Base-by-base conservation (phyloP, 1,140 invertebrate genomes). In the Ladona fulva region DNA sequence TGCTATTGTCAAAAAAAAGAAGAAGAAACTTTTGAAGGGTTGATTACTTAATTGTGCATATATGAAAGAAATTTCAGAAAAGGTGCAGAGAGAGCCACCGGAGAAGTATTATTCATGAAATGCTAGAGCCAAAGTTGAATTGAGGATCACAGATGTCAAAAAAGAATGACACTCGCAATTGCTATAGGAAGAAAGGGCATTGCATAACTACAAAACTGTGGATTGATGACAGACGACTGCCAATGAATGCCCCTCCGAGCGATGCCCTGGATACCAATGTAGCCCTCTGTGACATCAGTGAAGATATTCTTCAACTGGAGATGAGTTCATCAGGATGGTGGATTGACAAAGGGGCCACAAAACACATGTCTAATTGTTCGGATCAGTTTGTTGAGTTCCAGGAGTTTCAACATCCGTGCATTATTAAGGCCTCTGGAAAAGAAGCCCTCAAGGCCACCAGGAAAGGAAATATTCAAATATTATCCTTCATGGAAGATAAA, bases 311-410 rank as follows among this genome's bases (percentile, higher is more conserved):
- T n/a, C n/a, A n/a, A 1, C 24, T 78, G 52, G 80, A 81, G 73
- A 25, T 42, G 14, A 80, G 80, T 80, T 24, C 76, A 78, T 77
- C 78, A 22, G 80, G 78, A 25, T 83, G 82, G 83, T 82, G 79
- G 79, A 78, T 83, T 52, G 80, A 83, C 75, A 83, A 83, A 76
- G 83, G 83, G 29, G 83, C 83, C 29, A 84, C 80, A 25, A 81
- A 78, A 74, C 83, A 84, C 76, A 75, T 84, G 44, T 82, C 81
- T 44, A 81, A 80, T 78, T 42, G 77, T 66, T 44, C 74, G 11
- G 74, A 82, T 25, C 79, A 77, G 44, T 83, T 84, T 78, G 66
- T 78, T n/a, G 75, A 79, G 24, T 82, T 81, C 74, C 22, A 80
- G 77, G 76, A 79, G 37, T n/a, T n/a, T n/a, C n/a, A n/a, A n/a